Evolutionary conservation across 53 echinoderm and acorn worm genomes (phyloP), one percentile per base, ranked within the genome.

Genomic region (Paelopatides confundens): DNA sequence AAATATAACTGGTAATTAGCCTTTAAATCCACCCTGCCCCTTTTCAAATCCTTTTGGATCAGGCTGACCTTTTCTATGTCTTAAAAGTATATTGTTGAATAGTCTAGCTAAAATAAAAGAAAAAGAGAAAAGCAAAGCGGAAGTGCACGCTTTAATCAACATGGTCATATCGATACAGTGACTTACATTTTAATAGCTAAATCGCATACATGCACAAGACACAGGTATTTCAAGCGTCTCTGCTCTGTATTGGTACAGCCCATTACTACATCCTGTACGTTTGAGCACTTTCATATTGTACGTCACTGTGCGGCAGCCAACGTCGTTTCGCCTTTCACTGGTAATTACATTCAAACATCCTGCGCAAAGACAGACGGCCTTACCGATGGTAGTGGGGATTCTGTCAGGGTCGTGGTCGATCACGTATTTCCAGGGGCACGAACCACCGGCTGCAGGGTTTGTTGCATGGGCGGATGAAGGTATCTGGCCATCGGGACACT

Each of bases 381-480:
- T 54, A 23, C 85, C 71, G 46, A 88, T 64, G 23, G 77, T 85
- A 3, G 85, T 28, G 26, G 92, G 92, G 39, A 92, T 88, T 11
- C 92, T 85, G 12, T 92, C 77, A 38, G 88, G 40, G 62, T 92
- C 92, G 47, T 88, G 76, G 78, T 70, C 76, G 5, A 71, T 48
- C 38, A 48, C 68, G 48, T 92, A 92, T 30, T 74, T 38, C 82
- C 87, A 92, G 18, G 92, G 92, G 32, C 92, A 92, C 18, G 54
- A 4, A 43, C 43, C 43, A 43, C 43, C 43, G 7, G 6, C 38
- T 62, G 78, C 70, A 18, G 84, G 40, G 36, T 24, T 84, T 1
- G 18, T 10, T 24, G 6, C 12, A 15, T 8, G 4, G 21, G n/a
- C 3, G 6, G 27, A 14, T 3, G 31, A 34, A 21, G 50, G 77